These are phyloP conservation scores for Cynopterus sphinx DNA, from an alignment of 2,797 vertebrate species.

Conservation along the genomic window DNA sequence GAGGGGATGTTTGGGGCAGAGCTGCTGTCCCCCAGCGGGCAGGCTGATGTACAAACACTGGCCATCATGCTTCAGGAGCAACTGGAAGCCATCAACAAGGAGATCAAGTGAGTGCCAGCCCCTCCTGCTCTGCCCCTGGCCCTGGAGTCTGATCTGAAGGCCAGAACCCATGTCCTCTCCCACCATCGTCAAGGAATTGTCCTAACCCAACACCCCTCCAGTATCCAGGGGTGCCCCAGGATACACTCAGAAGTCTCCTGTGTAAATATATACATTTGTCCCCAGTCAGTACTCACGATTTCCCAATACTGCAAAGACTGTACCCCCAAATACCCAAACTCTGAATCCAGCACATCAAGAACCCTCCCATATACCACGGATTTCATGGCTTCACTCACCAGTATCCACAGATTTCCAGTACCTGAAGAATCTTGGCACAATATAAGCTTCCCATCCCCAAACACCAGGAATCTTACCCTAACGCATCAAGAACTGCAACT, in stretches of 20 bases:
- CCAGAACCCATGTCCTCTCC: not conserved
- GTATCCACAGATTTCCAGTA: not conserved
- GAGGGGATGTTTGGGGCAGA: constrained; percentile 86
- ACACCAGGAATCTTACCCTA: not conserved
- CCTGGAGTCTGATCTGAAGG: not conserved
- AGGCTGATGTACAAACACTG: constrained; percentile 93
- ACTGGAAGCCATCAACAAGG: constrained; percentile 94
- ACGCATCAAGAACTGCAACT: not conserved
- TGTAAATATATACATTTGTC: not conserved
- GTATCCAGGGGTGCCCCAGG: not conserved
- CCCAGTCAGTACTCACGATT: not conserved
- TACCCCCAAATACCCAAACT: not conserved
- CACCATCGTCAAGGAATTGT: not conserved
- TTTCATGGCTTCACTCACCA: not conserved
- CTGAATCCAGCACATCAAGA: not conserved
- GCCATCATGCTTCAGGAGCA: constrained; percentile 95
- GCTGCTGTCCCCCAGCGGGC: constrained; percentile 91
- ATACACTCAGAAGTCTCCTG: not conserved
- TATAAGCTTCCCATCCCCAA: not conserved
- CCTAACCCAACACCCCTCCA: not conserved
- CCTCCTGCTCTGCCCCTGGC: accelerated
- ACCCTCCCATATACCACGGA: not conserved
- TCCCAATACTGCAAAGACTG: not conserved
- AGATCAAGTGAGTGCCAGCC: constrained; percentile 89
- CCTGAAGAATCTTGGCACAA: not conserved